These are phyloP conservation scores for Meloe dianella DNA, from an alignment of 2,888 invertebrate species.

Conservation along the genomic window DNA sequence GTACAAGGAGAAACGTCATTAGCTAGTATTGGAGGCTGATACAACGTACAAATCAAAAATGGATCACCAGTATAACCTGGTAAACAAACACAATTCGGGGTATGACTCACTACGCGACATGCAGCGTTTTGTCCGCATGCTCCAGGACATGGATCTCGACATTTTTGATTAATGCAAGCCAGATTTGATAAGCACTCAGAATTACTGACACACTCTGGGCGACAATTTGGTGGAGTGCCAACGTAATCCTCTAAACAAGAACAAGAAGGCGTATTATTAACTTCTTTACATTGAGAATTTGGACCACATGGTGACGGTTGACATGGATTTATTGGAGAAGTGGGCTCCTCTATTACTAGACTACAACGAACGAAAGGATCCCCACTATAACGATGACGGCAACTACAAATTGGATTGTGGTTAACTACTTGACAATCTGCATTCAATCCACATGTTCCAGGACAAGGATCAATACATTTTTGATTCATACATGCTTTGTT, in stretches of 20 bases:
- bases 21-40: constrained; percentile 39
- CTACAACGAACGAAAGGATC: constrained; percentile 49
- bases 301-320: constrained; percentile 75
- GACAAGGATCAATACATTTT: constrained; percentile 81
- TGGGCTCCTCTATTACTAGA: constrained; percentile 54
- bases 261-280: constrained; percentile 67
- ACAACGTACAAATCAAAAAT: constrained; percentile 53
- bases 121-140: constrained; percentile 76
- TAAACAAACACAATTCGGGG: constrained; percentile 73
- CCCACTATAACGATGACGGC: constrained; percentile 56
- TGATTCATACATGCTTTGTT: constrained; percentile 75
- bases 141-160: constrained; percentile 80
- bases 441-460: constrained; percentile 77
- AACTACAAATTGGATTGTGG: constrained; percentile 73
- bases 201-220: constrained; percentile 80
- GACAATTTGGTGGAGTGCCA: constrained; percentile 69
- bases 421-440: constrained; percentile 77
- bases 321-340: constrained; percentile 67
- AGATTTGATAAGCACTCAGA: constrained; percentile 76
- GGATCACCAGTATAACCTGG: constrained; percentile 75
- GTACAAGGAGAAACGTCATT: constrained; percentile 64
- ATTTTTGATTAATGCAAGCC: constrained; percentile 78
- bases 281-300: constrained; percentile 70
- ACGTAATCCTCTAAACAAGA: constrained; percentile 74
- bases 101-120: constrained; percentile 77